Evolutionary conservation across 2,113 vertebrate species (phyloP), one percentile per base, ranked within the genome.

Genomic region (Dasyornis broadbenti): DNA sequence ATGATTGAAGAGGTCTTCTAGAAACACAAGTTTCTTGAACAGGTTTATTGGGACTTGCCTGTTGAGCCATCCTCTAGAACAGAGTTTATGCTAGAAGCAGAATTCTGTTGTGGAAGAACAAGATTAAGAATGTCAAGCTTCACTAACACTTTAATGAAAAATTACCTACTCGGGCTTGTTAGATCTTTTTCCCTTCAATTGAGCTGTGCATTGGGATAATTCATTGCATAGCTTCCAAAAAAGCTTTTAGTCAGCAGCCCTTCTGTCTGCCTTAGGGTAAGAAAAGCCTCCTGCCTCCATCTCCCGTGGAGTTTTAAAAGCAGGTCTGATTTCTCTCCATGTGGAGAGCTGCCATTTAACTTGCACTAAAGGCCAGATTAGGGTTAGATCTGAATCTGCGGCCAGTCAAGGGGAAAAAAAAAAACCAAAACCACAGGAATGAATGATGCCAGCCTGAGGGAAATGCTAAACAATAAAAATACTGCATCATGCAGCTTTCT

Each of bases 151-250:
- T 94, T 18, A 88, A 89, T 79, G 89, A 95, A 92, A 93, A 92
- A 76, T 86, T 76, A 86, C 72, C 61, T 42, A 72, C 69, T 73
- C 27, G 1, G 50, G 49, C 40, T 94, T 93, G 77, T 91, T 95
- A 96, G 81, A 95, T 95, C 72, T 85, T 94, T 96, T 94, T 82
- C 91, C 82, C 50, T 93, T 90, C 75, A 80, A 86, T 11, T 96
- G 87, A 92, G 72, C 57, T 82, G 53, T 63, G 60, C 56, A 59
- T 77, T 94, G 64, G 69, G 82, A 71, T 90, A 95, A 94, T 89
- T 90, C 84, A 83, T 73, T 66, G 91, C 91, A 65, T 15, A 57
- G 66, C 28, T 93, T 90, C 61, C 78, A 77, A 90, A 96, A 92
- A 92, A 60, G 31, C 84, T 96, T 94, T 95, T 68, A 69, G 92